phyloP scores from a whole-genome alignment of 2,888 invertebrate genomes.

The Lumbricus terrestris region DNA sequence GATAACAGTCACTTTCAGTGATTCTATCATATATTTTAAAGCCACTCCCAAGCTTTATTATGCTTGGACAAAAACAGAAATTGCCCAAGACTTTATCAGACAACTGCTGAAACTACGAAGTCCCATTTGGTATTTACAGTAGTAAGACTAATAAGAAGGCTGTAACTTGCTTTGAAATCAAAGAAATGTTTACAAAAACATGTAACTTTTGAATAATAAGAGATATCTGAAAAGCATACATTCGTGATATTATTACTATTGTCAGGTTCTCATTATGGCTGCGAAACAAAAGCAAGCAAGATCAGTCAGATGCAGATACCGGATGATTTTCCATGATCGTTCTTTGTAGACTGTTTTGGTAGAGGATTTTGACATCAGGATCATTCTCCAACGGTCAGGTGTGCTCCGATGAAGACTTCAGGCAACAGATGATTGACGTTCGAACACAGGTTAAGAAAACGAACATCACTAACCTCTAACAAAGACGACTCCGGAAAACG shows the following conservation, averaged over 20 bases:
- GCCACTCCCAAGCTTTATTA: background rate
- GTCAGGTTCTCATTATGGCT: background rate
- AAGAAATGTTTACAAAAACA: background rate
- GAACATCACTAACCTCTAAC: conserved; percentile 17
- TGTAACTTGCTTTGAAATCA: background rate
- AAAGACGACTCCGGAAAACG: conserved; percentile 10
- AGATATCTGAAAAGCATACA: background rate
- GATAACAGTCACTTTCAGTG: background rate
- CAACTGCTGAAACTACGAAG: background rate
- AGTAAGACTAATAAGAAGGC: background rate
- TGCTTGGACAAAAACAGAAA: background rate
- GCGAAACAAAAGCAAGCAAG: background rate
- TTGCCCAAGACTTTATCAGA: background rate
- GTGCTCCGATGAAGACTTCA: background rate
- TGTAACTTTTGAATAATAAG: background rate
- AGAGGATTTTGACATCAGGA: background rate
- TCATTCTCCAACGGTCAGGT: background rate
- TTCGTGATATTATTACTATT: background rate
- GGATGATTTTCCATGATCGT: conserved; percentile 3
- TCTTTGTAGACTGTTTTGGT: background rate
- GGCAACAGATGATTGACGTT: background rate
- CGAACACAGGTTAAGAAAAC: conserved; percentile 5
- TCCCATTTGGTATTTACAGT: background rate
- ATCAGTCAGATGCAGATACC: background rate
- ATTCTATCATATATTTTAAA: background rate